Base-by-base conservation (phyloP, 2,113 vertebrate species). In the Labeo catla region DNA sequence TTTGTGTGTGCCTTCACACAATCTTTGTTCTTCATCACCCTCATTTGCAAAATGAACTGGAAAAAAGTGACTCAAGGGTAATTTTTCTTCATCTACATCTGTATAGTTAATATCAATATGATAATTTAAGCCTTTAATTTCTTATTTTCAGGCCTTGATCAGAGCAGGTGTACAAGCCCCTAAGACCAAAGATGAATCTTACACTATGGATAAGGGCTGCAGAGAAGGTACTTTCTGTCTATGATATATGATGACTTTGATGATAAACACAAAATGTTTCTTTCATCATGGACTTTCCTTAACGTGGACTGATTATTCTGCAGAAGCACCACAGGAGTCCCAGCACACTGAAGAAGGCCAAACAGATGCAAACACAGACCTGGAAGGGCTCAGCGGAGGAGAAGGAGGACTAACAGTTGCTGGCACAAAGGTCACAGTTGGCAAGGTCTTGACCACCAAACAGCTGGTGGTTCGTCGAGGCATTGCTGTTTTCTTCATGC, bases 1-100 rank as follows among this genome's bases (percentile, higher is more conserved):
- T 91, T 96, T 3, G 13, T 96, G 23, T 96, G 94, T 83, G 74
- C 92, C 13, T 61, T 87, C 0, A 15, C 94, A 15, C 95, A 97
- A 89, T 92, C 93, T 0, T 0, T 86, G 10, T 95, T 95, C 84
- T 97, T 97, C 82, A 70, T 92, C 0, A n/a, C 89, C 84, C 94
- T 96, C 23, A 93, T 97, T 50, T 86, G 91, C 63, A 93, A 88
- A 9, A 93, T 97, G 39, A 93, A 97, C 65, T 97, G 97, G 97
- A 93, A 92, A 76, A 95, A 94, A 68, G 95, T 93, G 54, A 95
- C 95, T 10, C 90, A 95, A 54, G 95, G 89, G 86, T 4, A 4
- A 4, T 19, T 63, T 59, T 59, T 59, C 16, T 59, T 59, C 19
- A 54, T 19, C 52, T 15, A 54, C 52, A 2, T 54, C 16, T 54